Base-by-base conservation (phyloP, 2,888 invertebrate genomes). In the Portevinia maculata region DNA sequence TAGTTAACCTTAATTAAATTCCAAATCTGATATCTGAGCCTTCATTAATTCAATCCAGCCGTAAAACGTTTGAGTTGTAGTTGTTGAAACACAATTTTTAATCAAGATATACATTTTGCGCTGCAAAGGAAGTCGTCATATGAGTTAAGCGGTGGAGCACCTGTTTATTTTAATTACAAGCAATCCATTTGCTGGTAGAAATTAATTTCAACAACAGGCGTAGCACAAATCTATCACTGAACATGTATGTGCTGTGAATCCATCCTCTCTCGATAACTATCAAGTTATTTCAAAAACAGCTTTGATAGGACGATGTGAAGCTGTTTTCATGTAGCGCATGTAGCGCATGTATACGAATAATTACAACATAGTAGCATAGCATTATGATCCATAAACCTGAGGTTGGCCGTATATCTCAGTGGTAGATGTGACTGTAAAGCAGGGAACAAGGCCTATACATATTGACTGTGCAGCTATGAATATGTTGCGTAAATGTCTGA, bases 81-180 rank as follows among this genome's bases (percentile, higher is more conserved):
- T 34, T 52, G 28, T 19, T 39, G 37, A 37, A 48, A 24, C 19
- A 48, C 1, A 19, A 59, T 44, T 53, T 65, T 69, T 76, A 70
- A 78, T 78, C 62, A 78, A 62, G 70, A 62, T 60, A 70, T 53
- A 46, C 62, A 50, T 62, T 76, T 50, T 39, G 17, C 60, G 32
- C 39, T 69, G 60, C 69, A 48, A 70, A 57, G 41, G 53, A 78
- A 71, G 19, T 71, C 57, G 13, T 64, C 48, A 32, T 46, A 30
- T 55, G 62, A 62, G 60, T 60, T 65, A 52, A 60, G 73, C 34
- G 55, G 62, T 21, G 44, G 50, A 67, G 74, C 74, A 79, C 69
- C 74, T 79, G 67, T 73, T 62, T 60, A 69, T 76, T 75, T 69
- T 57, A 74, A 79, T 74, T 74, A 69, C 57, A 69, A 69, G 60